A percentile compares a stretch with the other conserved stretches of the same genome.
phyloP scores from a whole-genome alignment of 2,113 vertebrate species.

The Phyllostomus hastatus region DNA sequence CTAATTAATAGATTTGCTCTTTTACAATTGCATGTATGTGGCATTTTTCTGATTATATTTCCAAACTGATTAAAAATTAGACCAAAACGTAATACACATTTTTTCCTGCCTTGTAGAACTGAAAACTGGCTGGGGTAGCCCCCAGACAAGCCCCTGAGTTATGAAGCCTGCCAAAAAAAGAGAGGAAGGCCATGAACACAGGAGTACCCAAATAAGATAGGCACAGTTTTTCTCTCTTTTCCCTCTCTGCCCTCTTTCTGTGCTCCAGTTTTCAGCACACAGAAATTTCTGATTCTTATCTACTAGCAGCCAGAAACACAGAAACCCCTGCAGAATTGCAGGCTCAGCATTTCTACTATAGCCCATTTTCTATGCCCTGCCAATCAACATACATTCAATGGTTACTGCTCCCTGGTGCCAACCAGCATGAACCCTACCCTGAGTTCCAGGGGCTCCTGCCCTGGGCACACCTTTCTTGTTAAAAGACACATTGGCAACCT shows the following conservation, averaged over 20 bases:
- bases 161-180: neutral
- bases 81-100: neutral
- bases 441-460: neutral
- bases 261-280: neutral
- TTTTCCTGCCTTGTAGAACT: neutral
- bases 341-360: neutral
- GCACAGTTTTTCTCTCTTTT: neutral
- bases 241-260: neutral
- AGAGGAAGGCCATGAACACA: neutral
- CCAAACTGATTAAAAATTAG: constrained; percentile 45
- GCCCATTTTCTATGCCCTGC: neutral
- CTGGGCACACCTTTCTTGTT: neutral
- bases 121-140: neutral
- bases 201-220: neutral
- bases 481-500: neutral
- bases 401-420: no score
- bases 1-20: constrained; percentile 47
- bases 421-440: neutral
- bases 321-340: neutral
- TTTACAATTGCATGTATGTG: neutral
- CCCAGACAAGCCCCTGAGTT: neutral
- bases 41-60: constrained; percentile 53
- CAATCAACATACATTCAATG: neutral
- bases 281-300: constrained; percentile 26
- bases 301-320: neutral